These are phyloP conservation scores for Gila robusta DNA, from an alignment of 2,797 vertebrate genomes.

Conservation along the genomic window DNA sequence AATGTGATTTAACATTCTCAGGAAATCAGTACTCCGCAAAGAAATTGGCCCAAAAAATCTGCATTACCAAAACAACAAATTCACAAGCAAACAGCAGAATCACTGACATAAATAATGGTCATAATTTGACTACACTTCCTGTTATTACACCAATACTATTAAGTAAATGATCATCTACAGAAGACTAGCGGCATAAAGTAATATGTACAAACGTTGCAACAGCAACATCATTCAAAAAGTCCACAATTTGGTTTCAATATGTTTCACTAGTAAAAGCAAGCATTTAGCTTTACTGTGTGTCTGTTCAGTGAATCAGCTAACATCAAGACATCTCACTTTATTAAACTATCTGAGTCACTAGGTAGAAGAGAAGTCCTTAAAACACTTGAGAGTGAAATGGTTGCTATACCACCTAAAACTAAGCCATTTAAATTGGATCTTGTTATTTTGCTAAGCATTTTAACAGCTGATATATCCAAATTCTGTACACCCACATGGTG, in stretches of 20 bases:
- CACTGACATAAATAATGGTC: slow-evolving; percentile 59
- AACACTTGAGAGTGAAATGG: not conserved
- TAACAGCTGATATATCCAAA: slow-evolving; percentile 12
- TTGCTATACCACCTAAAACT: not conserved
- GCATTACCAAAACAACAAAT: slow-evolving; percentile 40
- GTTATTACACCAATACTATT: slow-evolving; percentile 26
- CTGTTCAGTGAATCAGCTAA: slow-evolving; percentile 6
- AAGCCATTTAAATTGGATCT: not conserved
- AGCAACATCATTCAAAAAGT: slow-evolving; percentile 42
- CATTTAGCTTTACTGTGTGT: not conserved
- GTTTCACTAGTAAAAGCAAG: not conserved
- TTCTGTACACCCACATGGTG: not conserved
- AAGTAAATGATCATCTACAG: slow-evolving; percentile 26
- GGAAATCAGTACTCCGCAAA: slow-evolving; percentile 52
- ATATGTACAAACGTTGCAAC: slow-evolving; percentile 39
- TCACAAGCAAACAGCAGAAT: slow-evolving; percentile 30
- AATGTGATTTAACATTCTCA: slow-evolving; percentile 57
- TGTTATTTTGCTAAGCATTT: slow-evolving; percentile 15
- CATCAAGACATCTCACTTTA: not conserved
- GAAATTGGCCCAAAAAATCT: slow-evolving; percentile 55
- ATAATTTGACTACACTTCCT: slow-evolving; percentile 40
- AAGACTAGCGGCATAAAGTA: slow-evolving; percentile 38
- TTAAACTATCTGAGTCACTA: not conserved
- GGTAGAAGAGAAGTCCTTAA: not conserved
- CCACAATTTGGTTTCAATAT: slow-evolving; percentile 31